These are phyloP conservation scores for Pelochelys cantorii DNA, from an alignment of 2,797 vertebrate species.

Conservation along the genomic window DNA sequence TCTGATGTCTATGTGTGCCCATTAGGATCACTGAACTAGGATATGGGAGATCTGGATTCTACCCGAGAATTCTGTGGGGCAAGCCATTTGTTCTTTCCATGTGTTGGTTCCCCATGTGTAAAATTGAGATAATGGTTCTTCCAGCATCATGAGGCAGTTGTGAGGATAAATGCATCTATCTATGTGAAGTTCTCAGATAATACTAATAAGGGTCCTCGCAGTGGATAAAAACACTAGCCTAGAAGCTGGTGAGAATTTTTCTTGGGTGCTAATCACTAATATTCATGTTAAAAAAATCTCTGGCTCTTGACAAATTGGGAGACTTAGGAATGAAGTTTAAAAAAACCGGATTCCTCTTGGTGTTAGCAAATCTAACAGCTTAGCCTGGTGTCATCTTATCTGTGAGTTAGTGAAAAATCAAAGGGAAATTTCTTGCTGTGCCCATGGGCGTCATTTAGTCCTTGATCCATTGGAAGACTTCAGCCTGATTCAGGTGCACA, in stretches of 20 bases:
- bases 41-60: neutral
- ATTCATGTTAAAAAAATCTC: slow-evolving; percentile 51
- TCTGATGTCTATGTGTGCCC: neutral
- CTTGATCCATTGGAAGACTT: slow-evolving; percentile 40
- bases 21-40: neutral
- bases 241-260: slow-evolving; percentile 53
- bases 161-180: neutral
- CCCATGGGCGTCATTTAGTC: slow-evolving; percentile 48
- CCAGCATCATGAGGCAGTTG: neutral
- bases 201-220: slow-evolving; percentile 19
- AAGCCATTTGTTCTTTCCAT: neutral
- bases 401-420: slow-evolving; percentile 60
- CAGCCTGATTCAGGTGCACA: slow-evolving; percentile 63
- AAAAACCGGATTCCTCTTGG: neutral
- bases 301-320: slow-evolving; percentile 51
- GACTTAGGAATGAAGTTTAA: neutral
- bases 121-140: neutral
- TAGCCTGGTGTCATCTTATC: slow-evolving; percentile 28
- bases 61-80: neutral
- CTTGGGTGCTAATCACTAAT: slow-evolving; percentile 45
- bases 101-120: neutral
- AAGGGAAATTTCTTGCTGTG: slow-evolving; percentile 67
- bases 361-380: slow-evolving; percentile 42
- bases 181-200: slow-evolving; percentile 29
- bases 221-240: slow-evolving; percentile 28